phyloP scores from a whole-genome alignment of 2,888 invertebrate species.

The Liposcelis brunnea region DNA sequence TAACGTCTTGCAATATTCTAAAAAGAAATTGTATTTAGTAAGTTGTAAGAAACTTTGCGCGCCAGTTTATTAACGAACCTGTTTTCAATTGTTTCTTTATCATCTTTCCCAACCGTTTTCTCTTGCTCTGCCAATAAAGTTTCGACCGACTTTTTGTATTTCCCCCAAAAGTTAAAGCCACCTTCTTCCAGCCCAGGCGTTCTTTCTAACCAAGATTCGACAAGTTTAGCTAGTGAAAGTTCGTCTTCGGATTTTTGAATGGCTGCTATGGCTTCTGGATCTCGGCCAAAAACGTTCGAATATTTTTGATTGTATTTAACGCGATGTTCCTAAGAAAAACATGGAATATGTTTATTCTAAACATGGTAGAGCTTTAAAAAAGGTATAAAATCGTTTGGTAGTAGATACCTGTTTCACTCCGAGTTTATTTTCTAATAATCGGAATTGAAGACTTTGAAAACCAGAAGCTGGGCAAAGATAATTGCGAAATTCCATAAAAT shows the following conservation, averaged over 20 bases:
- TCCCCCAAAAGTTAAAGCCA: conserved; percentile 89
- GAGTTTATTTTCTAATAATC: conserved; percentile 88
- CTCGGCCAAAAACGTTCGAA: conserved; percentile 64
- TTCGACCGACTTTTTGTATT: conserved; percentile 60
- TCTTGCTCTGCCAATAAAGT: conserved; percentile 44
- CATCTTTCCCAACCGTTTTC: background rate
- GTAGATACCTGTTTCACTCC: conserved; percentile 37
- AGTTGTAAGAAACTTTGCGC: no score
- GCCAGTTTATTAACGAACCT: conserved; percentile 5
- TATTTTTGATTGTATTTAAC: conserved; percentile 91
- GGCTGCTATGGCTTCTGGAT: conserved; percentile 39
- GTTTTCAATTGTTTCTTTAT: background rate
- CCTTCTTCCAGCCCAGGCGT: conserved; percentile 77
- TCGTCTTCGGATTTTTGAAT: conserved; percentile 56
- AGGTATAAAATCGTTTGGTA: no score
- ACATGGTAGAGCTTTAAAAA: no score
- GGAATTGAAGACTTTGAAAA: conserved; percentile 93
- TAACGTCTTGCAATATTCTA: conserved; percentile 52
- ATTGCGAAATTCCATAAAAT: conserved; percentile 94
- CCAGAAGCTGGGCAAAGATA: conserved; percentile 92
- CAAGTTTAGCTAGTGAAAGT: conserved; percentile 67
- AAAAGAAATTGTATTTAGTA: background rate
- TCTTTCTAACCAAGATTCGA: conserved; percentile 85
- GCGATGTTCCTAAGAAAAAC: conserved; percentile 66
- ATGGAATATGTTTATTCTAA: no score